A percentile compares a stretch with the other conserved stretches of the same genome.
Evolutionary conservation across 2,113 vertebrate species (phyloP).

Genomic region (Strix uralensis): DNA sequence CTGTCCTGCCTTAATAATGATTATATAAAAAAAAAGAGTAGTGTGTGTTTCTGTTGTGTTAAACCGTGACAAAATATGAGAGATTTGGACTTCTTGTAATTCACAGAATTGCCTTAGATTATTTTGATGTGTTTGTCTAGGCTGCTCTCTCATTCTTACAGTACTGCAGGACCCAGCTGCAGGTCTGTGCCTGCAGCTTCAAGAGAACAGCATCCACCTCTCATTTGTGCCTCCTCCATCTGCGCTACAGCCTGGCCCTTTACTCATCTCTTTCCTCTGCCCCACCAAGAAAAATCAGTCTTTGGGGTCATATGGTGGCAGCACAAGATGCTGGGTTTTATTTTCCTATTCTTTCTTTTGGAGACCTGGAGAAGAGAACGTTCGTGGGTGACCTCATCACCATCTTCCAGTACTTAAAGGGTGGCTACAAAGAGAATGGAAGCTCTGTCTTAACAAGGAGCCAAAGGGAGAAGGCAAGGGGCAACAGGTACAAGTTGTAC

Average conservation of each 20-base stretch:
- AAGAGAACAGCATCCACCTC: neutral
- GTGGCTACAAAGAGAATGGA: neutral
- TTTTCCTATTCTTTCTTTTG: neutral
- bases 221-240: neutral
- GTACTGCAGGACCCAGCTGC: rapidly evolving
- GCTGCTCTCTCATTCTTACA: neutral
- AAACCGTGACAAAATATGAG: neutral
- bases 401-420: neutral
- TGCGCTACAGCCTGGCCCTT: neutral
- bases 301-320: rapidly evolving
- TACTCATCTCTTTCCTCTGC: neutral
- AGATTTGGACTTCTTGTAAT: neutral
- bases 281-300: too few species aligned
- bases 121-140: neutral
- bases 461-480: neutral
- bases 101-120: neutral
- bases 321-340: neutral
- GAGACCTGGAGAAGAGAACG: neutral
- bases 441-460: neutral
- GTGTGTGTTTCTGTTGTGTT: neutral
- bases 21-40: neutral
- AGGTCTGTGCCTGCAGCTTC: neutral
- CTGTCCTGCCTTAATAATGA: neutral
- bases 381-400: neutral
- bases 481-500: neutral